Percentiles rank a stretch among this genome's conserved stretches.
These are phyloP conservation scores for Siniperca scherzeri DNA, from an alignment of 2,797 vertebrate species.

Conservation along the genomic window DNA sequence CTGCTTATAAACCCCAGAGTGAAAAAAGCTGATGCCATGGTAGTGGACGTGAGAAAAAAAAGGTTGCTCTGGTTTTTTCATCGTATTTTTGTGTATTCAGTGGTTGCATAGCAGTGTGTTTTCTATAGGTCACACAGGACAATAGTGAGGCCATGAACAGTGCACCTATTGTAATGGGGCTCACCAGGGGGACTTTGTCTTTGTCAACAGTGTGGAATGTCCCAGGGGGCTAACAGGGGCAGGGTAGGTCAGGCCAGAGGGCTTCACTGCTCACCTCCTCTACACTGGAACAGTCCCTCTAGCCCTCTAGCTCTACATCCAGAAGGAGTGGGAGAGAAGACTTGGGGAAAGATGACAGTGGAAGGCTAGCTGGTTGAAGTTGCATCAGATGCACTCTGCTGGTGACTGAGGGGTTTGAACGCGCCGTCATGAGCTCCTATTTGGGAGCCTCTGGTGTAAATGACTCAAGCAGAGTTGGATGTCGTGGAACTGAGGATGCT, in stretches of 20 bases:
- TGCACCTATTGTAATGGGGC: slow-evolving; percentile 88
- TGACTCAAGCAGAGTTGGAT: slow-evolving; percentile 42
- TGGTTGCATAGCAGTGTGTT: slow-evolving; percentile 80
- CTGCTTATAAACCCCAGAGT: slow-evolving; percentile 58
- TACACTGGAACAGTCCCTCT: slow-evolving; percentile 73
- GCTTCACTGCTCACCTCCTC: slow-evolving; percentile 61
- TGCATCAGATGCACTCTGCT: slow-evolving; percentile 33
- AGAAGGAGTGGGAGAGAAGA: slow-evolving; percentile 48
- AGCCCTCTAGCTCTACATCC: slow-evolving; percentile 37
- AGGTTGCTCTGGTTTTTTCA: slow-evolving; percentile 84
- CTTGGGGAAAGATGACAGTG: slow-evolving; percentile 38
- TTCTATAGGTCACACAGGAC: slow-evolving; percentile 88
- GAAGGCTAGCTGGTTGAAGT: slow-evolving; percentile 36
- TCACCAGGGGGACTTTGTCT: slow-evolving; percentile 79
- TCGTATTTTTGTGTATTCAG: slow-evolving; percentile 78
- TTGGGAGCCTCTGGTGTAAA: slow-evolving; percentile 49
- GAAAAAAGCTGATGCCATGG: slow-evolving; percentile 76
- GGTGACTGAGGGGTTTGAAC: slow-evolving; percentile 35
- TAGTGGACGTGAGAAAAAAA: slow-evolving; percentile 59
- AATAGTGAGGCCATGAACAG: slow-evolving; percentile 85
- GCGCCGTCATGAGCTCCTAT: slow-evolving; percentile 66
- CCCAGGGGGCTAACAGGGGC: slow-evolving; percentile 81
- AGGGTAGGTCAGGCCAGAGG: slow-evolving; percentile 56
- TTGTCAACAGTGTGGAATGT: slow-evolving; percentile 87
- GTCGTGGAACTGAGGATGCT: slow-evolving; percentile 38